Evolutionary conservation across 2,888 invertebrate genomes (phyloP), one percentile per base, ranked within the genome.

Genomic region (Lasioglossum figueresi): DNA sequence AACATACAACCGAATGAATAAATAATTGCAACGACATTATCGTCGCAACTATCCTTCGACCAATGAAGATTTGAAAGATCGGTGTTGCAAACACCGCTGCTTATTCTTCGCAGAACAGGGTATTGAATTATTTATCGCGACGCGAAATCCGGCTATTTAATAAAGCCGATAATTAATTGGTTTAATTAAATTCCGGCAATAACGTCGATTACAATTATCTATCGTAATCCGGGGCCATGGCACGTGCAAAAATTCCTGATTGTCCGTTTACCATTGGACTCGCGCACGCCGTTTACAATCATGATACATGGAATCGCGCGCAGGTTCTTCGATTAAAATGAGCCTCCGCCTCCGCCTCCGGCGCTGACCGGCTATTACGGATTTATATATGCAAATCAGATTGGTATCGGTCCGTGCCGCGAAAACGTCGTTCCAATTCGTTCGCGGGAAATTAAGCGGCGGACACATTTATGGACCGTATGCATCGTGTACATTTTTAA

Each of bases 381-480:
- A 90, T 89, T 83, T 86, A 86, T 90, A 77, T 88, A 90, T 90
- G 90, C 79, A 90, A 89, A 91, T 87, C 81, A 88, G 78, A 76
- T 79, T 71, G 71, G 72, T 90, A 90, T 90, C 82, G 84, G 74
- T 45, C 52, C 5, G 66, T 43, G 45, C 79, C 66, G 71, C 78
- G 75, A 79, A 85, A 79, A 63, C 75, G 84, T 79, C 80, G 79
- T 79, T 76, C 77, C 79, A 79, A 90, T 86, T 88, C 87, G 82
- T 86, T 83, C 48, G 82, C 76, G 79, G 72, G 73, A 82, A 88
- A 89, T 89, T 89, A 90, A 88, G 79, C 88, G 68, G 16, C 27
- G 79, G 71, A 56, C 83, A 78, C 88, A 84, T 88, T 86, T 82
- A 83, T 84, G 88, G 59, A 80, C 59, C 89, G 81, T 86, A 84